These are phyloP conservation scores for Hirtodrosophila confusa DNA, from an alignment of 2,888 invertebrate species.

Conservation along the genomic window DNA sequence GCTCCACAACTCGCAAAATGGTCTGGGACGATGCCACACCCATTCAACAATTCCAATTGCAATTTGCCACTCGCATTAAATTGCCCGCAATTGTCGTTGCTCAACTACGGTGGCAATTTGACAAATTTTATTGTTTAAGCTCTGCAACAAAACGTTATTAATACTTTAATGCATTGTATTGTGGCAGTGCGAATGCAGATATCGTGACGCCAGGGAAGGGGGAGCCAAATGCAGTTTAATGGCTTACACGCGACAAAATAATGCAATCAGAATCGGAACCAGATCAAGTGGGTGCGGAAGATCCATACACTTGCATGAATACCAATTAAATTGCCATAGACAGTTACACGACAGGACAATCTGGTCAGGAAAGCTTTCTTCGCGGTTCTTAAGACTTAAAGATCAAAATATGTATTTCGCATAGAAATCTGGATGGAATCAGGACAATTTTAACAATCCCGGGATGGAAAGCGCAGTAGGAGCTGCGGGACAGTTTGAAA, in stretches of 20 bases:
- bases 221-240: slow-evolving; percentile 3
- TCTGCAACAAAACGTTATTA: slow-evolving; percentile 63
- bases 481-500: no score
- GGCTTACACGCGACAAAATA: slow-evolving; percentile 35
- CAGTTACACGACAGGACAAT: no score
- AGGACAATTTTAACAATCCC: no score
- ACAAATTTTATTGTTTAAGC: slow-evolving; percentile 77
- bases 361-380: no score
- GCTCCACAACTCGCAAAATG: slow-evolving; percentile 4
- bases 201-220: neutral
- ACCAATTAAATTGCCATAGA: no score
- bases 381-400: no score
- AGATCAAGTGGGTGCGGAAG: no score
- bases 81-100: slow-evolving; percentile 54
- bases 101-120: slow-evolving; percentile 72
- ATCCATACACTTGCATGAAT: no score
- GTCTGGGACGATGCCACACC: slow-evolving; percentile 45
- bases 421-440: no score
- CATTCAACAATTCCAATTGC: slow-evolving; percentile 57
- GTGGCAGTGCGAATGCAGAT: slow-evolving; percentile 4
- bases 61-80: slow-evolving; percentile 74
- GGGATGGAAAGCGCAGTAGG: no score
- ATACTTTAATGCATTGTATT: slow-evolving; percentile 58
- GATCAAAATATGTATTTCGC: no score
- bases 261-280: slow-evolving; percentile 2